phyloP scores from a whole-genome alignment of 2,113 vertebrate species.

The Siniperca knerii region DNA sequence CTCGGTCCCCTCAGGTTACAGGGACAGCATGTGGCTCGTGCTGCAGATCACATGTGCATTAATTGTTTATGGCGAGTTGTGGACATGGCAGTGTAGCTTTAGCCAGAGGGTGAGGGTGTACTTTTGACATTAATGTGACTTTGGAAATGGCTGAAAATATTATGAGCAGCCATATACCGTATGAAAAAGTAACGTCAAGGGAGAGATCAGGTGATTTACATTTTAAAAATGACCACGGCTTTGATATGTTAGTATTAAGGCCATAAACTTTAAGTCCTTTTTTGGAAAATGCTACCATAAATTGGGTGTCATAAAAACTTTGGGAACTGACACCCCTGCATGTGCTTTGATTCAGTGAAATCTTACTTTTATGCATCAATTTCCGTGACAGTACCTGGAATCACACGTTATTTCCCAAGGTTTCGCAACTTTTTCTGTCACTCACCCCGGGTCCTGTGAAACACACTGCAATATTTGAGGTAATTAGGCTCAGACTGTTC shows the following conservation, averaged over 20 bases:
- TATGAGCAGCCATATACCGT: background rate
- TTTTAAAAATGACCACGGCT: background rate
- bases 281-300: background rate
- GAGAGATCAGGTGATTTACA: background rate
- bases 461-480: background rate
- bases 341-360: background rate
- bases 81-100: background rate
- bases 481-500: constrained; percentile 12
- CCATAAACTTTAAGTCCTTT: background rate
- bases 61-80: constrained; percentile 24
- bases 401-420: background rate
- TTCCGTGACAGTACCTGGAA: background rate
- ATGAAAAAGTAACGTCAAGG: background rate
- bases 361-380: background rate
- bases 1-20: constrained; percentile 49
- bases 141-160: background rate
- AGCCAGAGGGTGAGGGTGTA: background rate
- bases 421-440: background rate
- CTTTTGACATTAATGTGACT: background rate
- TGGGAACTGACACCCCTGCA: background rate
- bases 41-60: constrained; percentile 15
- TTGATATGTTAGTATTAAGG: background rate
- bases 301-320: background rate
- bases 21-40: background rate
- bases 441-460: background rate